A percentile compares a stretch with the other conserved stretches of the same genome.
Conservation (phyloP, 2,797 vertebrate genomes). For the Botia kubotai region DNA sequence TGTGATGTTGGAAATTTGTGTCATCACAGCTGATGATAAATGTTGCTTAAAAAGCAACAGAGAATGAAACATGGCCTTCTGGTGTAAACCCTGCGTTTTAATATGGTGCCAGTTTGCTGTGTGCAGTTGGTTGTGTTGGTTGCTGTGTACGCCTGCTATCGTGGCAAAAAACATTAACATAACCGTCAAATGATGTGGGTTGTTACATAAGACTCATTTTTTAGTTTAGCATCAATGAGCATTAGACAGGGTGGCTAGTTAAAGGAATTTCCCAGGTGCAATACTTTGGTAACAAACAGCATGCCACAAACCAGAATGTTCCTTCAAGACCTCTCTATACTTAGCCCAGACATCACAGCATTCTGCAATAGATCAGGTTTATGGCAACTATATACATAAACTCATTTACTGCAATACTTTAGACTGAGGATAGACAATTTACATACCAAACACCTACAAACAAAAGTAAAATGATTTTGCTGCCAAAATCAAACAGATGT, state of each 20-base stretch:
- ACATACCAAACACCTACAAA: not conserved
- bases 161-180: not conserved
- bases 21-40: not conserved
- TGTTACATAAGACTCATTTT: too few species aligned
- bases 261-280: too few species aligned
- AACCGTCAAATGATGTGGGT: too few species aligned
- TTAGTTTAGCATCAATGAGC: too few species aligned
- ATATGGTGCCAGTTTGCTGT: too few species aligned
- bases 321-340: too few species aligned
- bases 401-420: not conserved
- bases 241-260: too few species aligned
- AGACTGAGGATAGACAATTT: not conserved
- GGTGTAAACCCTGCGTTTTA: too few species aligned
- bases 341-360: too few species aligned
- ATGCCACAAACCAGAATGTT: too few species aligned
- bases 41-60: not conserved
- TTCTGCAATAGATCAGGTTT: not conserved
- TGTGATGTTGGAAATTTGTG: not conserved
- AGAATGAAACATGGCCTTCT: not conserved
- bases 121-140: not conserved
- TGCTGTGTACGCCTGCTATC: not conserved
- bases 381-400: not conserved
- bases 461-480: not conserved
- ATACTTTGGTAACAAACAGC: too few species aligned
- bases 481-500: conserved; percentile 13